Conservation (phyloP, 1,140 invertebrate genomes). For the Vollenhovia emeryi region DNA sequence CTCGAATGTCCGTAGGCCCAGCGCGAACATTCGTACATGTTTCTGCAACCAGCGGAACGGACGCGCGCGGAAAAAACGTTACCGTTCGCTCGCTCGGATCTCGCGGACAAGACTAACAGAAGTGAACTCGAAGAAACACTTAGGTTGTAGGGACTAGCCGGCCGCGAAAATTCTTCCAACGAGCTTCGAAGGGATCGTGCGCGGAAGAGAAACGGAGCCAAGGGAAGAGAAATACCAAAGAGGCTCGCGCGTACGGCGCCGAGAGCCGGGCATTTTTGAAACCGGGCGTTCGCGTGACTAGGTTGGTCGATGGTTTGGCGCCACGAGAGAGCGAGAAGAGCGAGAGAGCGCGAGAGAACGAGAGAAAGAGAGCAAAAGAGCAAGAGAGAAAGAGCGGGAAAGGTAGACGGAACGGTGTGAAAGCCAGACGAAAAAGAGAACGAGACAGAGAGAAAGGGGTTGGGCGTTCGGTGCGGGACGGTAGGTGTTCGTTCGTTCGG, state of each 20-base stretch:
- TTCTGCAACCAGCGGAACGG: not conserved
- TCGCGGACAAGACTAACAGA: conserved; percentile 36
- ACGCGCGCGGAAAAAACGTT: conserved; percentile 1
- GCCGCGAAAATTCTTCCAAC: conserved; percentile 34
- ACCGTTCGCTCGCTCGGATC: not conserved
- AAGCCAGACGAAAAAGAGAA: conserved; percentile 64
- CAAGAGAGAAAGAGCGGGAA: not conserved
- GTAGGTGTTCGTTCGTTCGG: conserved; percentile 60
- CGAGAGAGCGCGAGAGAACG: not conserved
- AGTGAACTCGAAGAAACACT: conserved; percentile 3
- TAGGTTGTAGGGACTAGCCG: not conserved
- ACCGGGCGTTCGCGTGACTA: conserved; percentile 80
- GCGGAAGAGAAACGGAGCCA: conserved; percentile 30
- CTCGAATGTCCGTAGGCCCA: not conserved
- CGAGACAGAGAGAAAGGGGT: conserved; percentile 51
- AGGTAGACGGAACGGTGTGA: conserved; percentile 53
- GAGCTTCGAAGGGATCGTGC: not conserved
- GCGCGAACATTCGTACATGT: not conserved
- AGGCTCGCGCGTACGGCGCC: conserved; percentile 56
- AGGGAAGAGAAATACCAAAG: conserved; percentile 59
- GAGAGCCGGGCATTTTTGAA: conserved; percentile 79
- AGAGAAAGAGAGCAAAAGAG: not conserved
- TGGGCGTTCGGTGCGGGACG: conserved; percentile 44
- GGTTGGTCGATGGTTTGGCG: conserved; percentile 73
- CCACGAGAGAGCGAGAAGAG: conserved; percentile 31